Conservation (phyloP, 2,888 invertebrate genomes). For the Drosophila villosipedis region DNA sequence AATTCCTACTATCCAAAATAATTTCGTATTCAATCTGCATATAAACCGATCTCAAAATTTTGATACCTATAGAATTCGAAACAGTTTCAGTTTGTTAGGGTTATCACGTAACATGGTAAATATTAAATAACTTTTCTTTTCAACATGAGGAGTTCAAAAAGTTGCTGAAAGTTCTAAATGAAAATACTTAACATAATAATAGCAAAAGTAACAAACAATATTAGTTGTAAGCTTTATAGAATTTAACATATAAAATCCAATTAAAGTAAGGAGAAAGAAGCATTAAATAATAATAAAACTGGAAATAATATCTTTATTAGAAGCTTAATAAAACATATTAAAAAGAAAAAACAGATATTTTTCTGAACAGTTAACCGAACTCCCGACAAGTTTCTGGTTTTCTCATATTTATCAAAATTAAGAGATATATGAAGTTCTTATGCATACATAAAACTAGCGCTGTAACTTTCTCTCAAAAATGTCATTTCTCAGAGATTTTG, state of each 20-base stretch:
- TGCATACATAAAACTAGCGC: not conserved
- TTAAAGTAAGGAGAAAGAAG: not conserved
- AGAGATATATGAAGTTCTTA: not conserved
- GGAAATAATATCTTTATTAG: not conserved
- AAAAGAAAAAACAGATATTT: not conserved
- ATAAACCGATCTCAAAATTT: not conserved
- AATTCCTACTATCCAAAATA: slow-evolving; percentile 5
- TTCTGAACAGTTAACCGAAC: not conserved
- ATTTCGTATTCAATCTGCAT: slow-evolving; percentile 8
- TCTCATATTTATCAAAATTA: not conserved
- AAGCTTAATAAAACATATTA: not conserved
- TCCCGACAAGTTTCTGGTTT: not conserved
- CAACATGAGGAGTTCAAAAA: not conserved
- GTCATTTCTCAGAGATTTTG: not conserved
- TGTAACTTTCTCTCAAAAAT: not conserved
- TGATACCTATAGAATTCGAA: not conserved
- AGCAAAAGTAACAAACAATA: not conserved
- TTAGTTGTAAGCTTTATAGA: not conserved
- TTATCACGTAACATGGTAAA: not conserved
- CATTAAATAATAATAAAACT: not conserved
- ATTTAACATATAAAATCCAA: not conserved
- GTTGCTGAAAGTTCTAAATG: not conserved
- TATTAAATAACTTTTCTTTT: not conserved
- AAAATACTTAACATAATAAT: not conserved
- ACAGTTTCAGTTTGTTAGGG: not conserved